Evolutionary conservation across 1,140 invertebrate species (phyloP).

Genomic region (Pararge aegeria): DNA sequence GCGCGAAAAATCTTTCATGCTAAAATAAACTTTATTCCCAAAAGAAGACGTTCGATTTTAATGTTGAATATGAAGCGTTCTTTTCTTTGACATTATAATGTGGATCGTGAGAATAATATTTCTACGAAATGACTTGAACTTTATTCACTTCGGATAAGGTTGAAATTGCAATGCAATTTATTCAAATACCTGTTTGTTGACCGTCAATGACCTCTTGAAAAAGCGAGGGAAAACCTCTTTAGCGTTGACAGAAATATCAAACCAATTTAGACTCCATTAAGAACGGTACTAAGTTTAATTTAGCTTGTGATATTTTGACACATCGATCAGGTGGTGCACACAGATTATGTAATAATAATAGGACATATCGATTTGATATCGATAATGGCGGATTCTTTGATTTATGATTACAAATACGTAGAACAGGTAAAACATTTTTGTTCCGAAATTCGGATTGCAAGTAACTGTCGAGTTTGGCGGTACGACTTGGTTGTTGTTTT

Average conservation of each 20-base stretch:
- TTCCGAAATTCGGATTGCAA: too few relatives aligned
- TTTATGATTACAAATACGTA: not conserved
- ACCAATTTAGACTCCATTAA: slow-evolving; percentile 13
- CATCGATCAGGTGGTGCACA: slow-evolving; percentile 28
- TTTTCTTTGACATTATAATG: slow-evolving; percentile 35
- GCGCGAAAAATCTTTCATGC: slow-evolving; percentile 35
- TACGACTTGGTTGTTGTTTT: too few relatives aligned
- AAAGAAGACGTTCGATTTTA: slow-evolving; percentile 16
- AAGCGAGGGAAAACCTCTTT: slow-evolving; percentile 40
- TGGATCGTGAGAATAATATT: slow-evolving; percentile 47
- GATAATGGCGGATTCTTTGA: slow-evolving; percentile 9
- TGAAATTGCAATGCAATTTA: slow-evolving; percentile 16
- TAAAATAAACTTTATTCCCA: slow-evolving; percentile 16
- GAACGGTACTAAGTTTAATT: slow-evolving; percentile 2
- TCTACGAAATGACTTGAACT: slow-evolving; percentile 22
- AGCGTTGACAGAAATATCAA: slow-evolving; percentile 3
- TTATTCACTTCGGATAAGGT: slow-evolving; percentile 6
- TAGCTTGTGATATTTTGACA: not conserved
- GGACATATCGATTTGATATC: not conserved
- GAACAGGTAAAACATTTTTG: too few relatives aligned
- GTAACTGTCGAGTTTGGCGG: too few relatives aligned
- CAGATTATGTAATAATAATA: slow-evolving; percentile 33
- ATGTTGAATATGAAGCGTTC: slow-evolving; percentile 14
- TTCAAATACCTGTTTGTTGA: slow-evolving; percentile 42
- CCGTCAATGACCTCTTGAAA: slow-evolving; percentile 42